phyloP scores from a whole-genome alignment of 2,888 invertebrate genomes.

The Ophion ventricosus region DNA sequence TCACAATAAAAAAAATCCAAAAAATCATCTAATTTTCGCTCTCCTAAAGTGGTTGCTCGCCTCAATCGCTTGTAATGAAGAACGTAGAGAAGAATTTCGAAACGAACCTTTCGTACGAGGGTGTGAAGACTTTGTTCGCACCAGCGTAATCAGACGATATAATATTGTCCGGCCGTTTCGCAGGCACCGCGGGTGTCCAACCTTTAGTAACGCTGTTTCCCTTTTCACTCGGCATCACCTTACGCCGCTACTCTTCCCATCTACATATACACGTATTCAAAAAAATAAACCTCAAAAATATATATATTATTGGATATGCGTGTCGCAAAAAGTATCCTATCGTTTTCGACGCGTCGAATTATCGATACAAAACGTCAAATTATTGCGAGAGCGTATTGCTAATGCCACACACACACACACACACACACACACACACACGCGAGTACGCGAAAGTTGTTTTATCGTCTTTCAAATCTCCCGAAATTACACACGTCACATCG shows the following conservation, averaged over 20 bases:
- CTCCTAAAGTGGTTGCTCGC: too few species aligned
- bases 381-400: not conserved
- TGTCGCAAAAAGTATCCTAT: not conserved
- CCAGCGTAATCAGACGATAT: constrained; percentile 72
- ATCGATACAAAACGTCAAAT: constrained; percentile 20
- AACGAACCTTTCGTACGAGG: constrained; percentile 74
- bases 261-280: not conserved
- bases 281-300: not conserved
- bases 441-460: constrained; percentile 29
- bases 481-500: constrained; percentile 27
- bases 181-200: constrained; percentile 70
- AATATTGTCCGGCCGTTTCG: constrained; percentile 71
- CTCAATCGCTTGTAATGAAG: not conserved
- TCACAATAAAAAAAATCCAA: too few species aligned
- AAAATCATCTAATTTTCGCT: too few species aligned
- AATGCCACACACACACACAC: not conserved
- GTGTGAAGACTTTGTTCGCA: constrained; percentile 68
- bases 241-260: not conserved
- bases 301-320: not conserved
- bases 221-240: constrained; percentile 53
- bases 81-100: not conserved
- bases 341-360: not conserved
- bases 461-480: constrained; percentile 35
- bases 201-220: constrained; percentile 45
- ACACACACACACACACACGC: not conserved